Base-by-base conservation (phyloP, 2,888 invertebrate genomes). In the Synergus umbraculus region DNA sequence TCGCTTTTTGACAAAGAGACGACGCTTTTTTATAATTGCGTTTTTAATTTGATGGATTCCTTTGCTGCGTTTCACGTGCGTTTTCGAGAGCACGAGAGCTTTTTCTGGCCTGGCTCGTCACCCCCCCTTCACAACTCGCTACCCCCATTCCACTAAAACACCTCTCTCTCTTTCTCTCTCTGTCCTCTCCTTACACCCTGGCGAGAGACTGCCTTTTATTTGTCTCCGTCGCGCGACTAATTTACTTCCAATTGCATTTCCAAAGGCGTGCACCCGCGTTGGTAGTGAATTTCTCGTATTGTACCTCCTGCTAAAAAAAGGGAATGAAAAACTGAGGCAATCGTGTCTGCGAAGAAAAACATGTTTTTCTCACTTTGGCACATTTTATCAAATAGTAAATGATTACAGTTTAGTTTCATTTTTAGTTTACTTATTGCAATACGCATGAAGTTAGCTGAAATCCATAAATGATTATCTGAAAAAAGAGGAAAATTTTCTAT, bases 11-110 rank as follows among this genome's bases (percentile, higher is more conserved):
- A 90, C 90, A 90, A 89, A 90, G 89, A 85, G 83, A 85, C 87
- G 87, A 87, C 87, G 88, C 89, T 88, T 89, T 89, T 90, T 91
- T 90, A 89, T 90, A 90, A 92, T 91, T 91, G 90, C 90, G 88
- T 91, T 92, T 92, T 92, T 92, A 91, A 91, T 91, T 91, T 90
- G 91, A 90, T 89, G 90, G 88, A 89, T 89, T 88, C 89, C 90
- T 73, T 90, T 90, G 89, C 91, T 87, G 89, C 87, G 86, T 73
- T 73, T 73, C 69, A 37, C 37, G 37, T 73, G 54, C 49, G 54
- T 54, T 54, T 54, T 73, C 15, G 73, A 73, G 73, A 73, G 54
- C n/a, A 37, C 73, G 37, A 73, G 29, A 73, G 73, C 54, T 73
- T 73, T 67, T 73, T 73, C 73, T 73, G 73, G 54, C 54, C 15